Evolutionary conservation across 2,113 vertebrate species (phyloP), one percentile per base, ranked within the genome.

Genomic region (Plotosus lineatus): DNA sequence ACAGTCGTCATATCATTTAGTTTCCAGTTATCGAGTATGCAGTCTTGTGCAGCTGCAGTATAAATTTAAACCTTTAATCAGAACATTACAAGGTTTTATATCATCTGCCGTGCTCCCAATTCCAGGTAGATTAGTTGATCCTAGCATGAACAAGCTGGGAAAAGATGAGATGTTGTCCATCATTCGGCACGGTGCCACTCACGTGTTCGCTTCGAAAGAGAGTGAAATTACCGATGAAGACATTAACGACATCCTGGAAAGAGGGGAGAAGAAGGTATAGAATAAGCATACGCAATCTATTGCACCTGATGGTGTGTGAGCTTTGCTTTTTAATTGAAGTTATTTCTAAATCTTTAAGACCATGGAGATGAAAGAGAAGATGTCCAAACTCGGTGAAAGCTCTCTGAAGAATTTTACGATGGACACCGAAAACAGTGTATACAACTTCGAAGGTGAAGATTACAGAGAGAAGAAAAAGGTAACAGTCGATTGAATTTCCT

Each of bases 401-500:
- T 94, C 96, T 1, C 93, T 99, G 84, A 95, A 95, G 88, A 99
- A 99, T 91, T 99, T 99, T 85, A 99, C 97, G 48, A 95, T 99
- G 96, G 98, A 98, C 84, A 97, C 97, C 0, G 98, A 99, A 72
- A 97, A 95, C 51, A 98, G 97, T 1, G 98, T 99, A 46, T 99
- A 99, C 90, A 99, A 96, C 44, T 99, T 99, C 79, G 98, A 99
- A 93, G 97, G 98, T 46, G 98, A 98, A 89, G 98, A 99, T 92
- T 99, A 99, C 89, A 94, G 98, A 91, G 98, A 99, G 90, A 99
- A 99, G 90, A 98, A 99, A 88, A 99, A 99, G 97, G 98, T 99
- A 75, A 76, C n/a, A 0, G 14, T 68, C 4, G n/a, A 21, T 2
- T 56, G 26, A 44, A 46, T 48, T 77, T 11, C 19, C n/a, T 40